Base-by-base conservation (phyloP, 2,113 vertebrate species). In the Microcebus ravelobensis region DNA sequence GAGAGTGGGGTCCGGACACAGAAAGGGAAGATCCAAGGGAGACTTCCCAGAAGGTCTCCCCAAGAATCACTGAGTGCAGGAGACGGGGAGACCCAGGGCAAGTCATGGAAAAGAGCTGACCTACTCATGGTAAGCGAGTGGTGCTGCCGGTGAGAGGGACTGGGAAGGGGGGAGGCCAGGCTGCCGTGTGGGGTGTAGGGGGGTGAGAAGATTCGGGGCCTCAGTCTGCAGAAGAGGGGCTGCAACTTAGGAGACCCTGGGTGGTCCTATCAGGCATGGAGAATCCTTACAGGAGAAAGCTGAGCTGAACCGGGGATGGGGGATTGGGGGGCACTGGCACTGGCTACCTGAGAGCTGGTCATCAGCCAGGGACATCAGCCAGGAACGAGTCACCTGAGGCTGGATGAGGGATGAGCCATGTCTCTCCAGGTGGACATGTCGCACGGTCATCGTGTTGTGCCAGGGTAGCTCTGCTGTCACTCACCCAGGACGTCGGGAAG, bases 101-200 rank as follows among this genome's bases (percentile, higher is more conserved):
- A 70, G n/a, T 25, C 27, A 31, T 5, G 36, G 25, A 27, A 39
- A 36, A 1, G 52, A 36, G 3, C 65, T 45, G 3, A 34, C 14
- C 45, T 45, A 9, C 29, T 0, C 29, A 13, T 39, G 74, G 50
- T n/a, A 59, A 31, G 2, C 3, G 5, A 73, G 20, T 34, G 5
- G 0, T 0, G 5, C 42, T 21, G 48, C 36, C 15, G 8, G n/a
- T 3, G 61, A 79, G 45, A 25, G 27, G n/a, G 59, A 34, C 45
- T 15, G 25, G 36, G 45, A 18, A 52, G 34, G 36, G 15, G 48
- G 88, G 42, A 4, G 2, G 25, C 6, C n/a, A 52, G 55, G 21
- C 0, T n/a, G 9, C 52, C 34, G 2, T 1, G n/a, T 1, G 0
- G 15, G 39, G 23, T 0, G 48, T 2, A 0, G 48, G 14, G 13